Conservation (phyloP, 2,888 invertebrate species). For the Hyppa rectilinea region DNA sequence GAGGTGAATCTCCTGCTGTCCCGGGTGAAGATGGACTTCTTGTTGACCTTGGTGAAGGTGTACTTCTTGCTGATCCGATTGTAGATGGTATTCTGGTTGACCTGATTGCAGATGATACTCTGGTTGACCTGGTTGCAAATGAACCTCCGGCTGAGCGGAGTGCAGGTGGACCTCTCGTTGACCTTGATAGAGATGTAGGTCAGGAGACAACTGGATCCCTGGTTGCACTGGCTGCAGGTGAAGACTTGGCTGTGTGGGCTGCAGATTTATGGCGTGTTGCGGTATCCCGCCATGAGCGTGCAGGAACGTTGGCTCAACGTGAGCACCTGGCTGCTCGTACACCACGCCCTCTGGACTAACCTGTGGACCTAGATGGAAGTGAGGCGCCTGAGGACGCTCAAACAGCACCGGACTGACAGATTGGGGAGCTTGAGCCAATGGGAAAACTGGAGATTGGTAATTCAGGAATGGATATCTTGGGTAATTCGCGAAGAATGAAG, state of each 20-base stretch:
- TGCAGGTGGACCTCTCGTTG: conserved; percentile 55
- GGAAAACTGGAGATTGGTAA: conserved; percentile 77
- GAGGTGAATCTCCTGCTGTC: conserved; percentile 65
- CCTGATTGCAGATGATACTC: conserved; percentile 53
- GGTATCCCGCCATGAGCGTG: conserved; percentile 69
- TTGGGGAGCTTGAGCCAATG: conserved; percentile 68
- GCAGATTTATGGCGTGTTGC: conserved; percentile 63
- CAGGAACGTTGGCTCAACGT: conserved; percentile 70
- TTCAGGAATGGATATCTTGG: conserved; percentile 85
- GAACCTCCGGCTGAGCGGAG: conserved; percentile 45
- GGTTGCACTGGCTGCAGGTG: conserved; percentile 67
- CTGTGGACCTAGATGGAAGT: conserved; percentile 75
- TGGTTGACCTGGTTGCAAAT: conserved; percentile 56
- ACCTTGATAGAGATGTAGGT: conserved; percentile 55
- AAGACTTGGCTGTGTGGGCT: conserved; percentile 59
- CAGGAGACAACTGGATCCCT: conserved; percentile 55
- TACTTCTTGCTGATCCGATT: conserved; percentile 50
- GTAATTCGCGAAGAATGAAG: conserved; percentile 86
- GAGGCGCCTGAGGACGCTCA: conserved; percentile 77
- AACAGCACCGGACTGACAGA: conserved; percentile 68
- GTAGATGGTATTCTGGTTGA: conserved; percentile 55
- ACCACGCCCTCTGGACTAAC: conserved; percentile 70
- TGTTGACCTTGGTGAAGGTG: conserved; percentile 59
- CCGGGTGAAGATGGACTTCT: conserved; percentile 57
- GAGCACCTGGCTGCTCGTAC: conserved; percentile 71